Conservation (phyloP, 2,113 vertebrate genomes). For the Percina caprodes region DNA sequence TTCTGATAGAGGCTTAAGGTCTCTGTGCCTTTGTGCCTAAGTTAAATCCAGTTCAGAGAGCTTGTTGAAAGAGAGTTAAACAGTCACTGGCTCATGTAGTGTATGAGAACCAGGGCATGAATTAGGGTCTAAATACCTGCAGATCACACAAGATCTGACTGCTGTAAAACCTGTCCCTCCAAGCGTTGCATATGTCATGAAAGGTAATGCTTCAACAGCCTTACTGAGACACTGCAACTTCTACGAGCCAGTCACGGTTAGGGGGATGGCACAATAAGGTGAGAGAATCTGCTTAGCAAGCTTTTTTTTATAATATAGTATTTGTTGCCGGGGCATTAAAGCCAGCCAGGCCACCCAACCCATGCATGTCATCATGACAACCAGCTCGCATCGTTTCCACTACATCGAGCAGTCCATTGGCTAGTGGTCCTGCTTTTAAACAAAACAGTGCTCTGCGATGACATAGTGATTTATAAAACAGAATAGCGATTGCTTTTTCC, state of each 20-base stretch:
- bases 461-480: constrained; percentile 82
- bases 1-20: constrained; percentile 32
- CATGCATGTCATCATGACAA: constrained; percentile 71
- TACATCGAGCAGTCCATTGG: constrained; percentile 74
- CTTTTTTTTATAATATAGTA: constrained; percentile 4
- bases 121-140: constrained; percentile 35
- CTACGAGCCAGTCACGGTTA: constrained; percentile 39
- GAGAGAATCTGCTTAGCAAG: constrained; percentile 57
- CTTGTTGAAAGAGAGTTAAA: constrained; percentile 43
- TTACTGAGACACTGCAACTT: constrained; percentile 44
- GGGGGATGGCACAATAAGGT: constrained; percentile 39
- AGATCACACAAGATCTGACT: constrained; percentile 33
- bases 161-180: constrained; percentile 29
- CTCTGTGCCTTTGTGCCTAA: constrained; percentile 35
- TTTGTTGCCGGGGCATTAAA: constrained; percentile 54
- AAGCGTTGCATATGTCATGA: constrained; percentile 27
- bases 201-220: constrained; percentile 20
- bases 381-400: constrained; percentile 66
- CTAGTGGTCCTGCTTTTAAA: constrained; percentile 62
- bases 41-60: constrained; percentile 59
- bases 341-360: constrained; percentile 42
- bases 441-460: constrained; percentile 64
- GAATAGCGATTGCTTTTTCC: constrained; percentile 59
- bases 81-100: constrained; percentile 36
- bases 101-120: constrained; percentile 43